phyloP scores from a whole-genome alignment of 2,888 invertebrate genomes.

The Embidobia sp. region DNA sequence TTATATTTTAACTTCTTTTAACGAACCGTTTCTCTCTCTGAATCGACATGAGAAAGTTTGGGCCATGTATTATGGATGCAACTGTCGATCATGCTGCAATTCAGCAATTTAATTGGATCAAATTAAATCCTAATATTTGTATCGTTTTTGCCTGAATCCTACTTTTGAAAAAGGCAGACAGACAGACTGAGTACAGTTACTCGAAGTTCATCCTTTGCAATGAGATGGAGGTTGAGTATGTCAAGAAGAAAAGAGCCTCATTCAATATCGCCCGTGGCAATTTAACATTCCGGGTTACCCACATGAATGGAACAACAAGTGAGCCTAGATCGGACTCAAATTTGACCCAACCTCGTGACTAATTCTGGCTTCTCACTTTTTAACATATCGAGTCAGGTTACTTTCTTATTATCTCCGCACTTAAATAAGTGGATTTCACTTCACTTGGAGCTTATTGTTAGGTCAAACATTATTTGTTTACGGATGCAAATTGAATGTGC shows the following conservation, averaged over 20 bases:
- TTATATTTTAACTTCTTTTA: neutral
- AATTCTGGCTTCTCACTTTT: slow-evolving; percentile 32
- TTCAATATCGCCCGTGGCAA: slow-evolving; percentile 50
- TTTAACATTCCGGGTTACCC: slow-evolving; percentile 65
- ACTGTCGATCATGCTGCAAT: slow-evolving; percentile 15
- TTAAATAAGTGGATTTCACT: slow-evolving; percentile 22
- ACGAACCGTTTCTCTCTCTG: neutral
- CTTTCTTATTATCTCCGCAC: slow-evolving; percentile 33
- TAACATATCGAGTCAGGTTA: slow-evolving; percentile 26
- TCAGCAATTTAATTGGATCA: slow-evolving; percentile 44
- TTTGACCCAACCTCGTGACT: slow-evolving; percentile 12
- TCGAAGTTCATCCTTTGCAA: slow-evolving; percentile 53
- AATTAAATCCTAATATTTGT: slow-evolving; percentile 52
- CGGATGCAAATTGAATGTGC: slow-evolving; percentile 3
- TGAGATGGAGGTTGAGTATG: slow-evolving; percentile 58
- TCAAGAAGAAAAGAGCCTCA: slow-evolving; percentile 58
- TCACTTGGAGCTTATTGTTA: slow-evolving; percentile 7
- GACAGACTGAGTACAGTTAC: slow-evolving; percentile 50
- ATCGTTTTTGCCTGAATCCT: slow-evolving; percentile 48
- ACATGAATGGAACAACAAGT: slow-evolving; percentile 35
- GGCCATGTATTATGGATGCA: slow-evolving; percentile 17
- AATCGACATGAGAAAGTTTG: slow-evolving; percentile 12
- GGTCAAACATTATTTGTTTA: slow-evolving; percentile 24
- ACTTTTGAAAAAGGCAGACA: slow-evolving; percentile 58
- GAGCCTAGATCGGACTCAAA: slow-evolving; percentile 16